Base-by-base conservation (phyloP, 1,140 invertebrate species). In the Magallana angulata region DNA sequence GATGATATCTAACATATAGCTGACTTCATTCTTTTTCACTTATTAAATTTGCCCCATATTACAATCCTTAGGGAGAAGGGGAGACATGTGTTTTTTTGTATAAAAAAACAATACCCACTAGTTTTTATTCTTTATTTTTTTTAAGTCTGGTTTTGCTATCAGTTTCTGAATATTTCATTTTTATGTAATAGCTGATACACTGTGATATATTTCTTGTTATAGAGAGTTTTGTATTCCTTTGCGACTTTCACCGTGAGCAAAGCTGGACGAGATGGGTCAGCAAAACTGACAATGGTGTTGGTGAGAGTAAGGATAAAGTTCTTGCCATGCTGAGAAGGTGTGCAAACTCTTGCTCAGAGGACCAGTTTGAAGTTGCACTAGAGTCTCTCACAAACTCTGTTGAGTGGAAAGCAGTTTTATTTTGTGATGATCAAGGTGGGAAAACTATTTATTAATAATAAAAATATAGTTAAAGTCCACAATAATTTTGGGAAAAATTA, bases 221-320 rank as follows among this genome's bases (percentile, higher is more conserved):
- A 86, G 85, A 81, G 12, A 48, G 16, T 18, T 57, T 58, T 85
- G 84, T 85, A 16, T 71, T 59, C 84, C 16, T 85, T 9, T 85
- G 84, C 58, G 84, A 76, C 64, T 85, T 85, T 57, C 84, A 85
- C 64, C 18, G 84, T 6, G 84, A 85, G 56, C 84, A 85, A 57
- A 85, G 84, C 30, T 85, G 84, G 84, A 86, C 85, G 3, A 86
- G 68, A 86, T 86, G 85, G 85, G 18, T 59, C n/a, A 86, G 57
- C 59, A 86, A 86, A 81, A 76, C 76, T 1, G 71, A 80, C 48
- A 86, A 86, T 86, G 85, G 85, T 57, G 71, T 86, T 4, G 57
- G 14, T 57, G 48, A 6, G 14, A 80, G 56, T 59, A 86, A 86
- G 80, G 85, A 86, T 3, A 56, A 60, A n/a, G 57, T 76, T 16